Evolutionary conservation across 2,797 vertebrate species (phyloP).

Genomic region (Helarctos malayanus): DNA sequence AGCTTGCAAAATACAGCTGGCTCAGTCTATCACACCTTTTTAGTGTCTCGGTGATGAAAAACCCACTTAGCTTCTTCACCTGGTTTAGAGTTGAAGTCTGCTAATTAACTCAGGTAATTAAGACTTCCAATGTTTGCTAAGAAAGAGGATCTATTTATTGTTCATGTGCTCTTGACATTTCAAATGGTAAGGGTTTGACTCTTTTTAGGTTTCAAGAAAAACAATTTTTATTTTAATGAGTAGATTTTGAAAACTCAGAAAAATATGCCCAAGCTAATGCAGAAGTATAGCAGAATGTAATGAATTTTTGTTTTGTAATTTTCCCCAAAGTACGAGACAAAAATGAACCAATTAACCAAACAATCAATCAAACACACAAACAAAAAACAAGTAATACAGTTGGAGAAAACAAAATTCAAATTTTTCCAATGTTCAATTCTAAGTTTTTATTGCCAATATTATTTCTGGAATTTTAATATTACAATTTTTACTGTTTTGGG

Average conservation of each 20-base stretch:
- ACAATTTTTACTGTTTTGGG: background rate
- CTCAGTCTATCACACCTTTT: constrained; percentile 1
- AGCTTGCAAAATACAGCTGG: constrained; percentile 29
- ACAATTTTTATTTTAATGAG: constrained; percentile 38
- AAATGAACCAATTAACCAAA: background rate
- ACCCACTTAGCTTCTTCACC: background rate
- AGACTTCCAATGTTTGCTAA: background rate
- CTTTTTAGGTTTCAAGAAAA: constrained; percentile 25
- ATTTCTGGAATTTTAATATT: background rate
- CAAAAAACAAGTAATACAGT: background rate
- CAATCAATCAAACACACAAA: background rate
- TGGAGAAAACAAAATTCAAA: background rate
- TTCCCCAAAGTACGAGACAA: background rate
- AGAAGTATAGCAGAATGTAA: background rate
- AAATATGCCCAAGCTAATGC: background rate
- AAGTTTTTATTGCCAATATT: background rate
- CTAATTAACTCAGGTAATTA: constrained; percentile 59
- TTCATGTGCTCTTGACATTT: background rate
- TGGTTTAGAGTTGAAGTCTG: constrained; percentile 43
- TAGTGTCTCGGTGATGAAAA: constrained; percentile 48
- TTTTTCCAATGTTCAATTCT: background rate
- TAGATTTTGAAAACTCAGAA: constrained; percentile 42
- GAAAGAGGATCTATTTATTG: background rate
- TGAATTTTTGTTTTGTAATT: constrained; percentile 19
- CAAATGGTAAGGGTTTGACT: background rate